Evolutionary conservation across 2,888 invertebrate species (phyloP), one percentile per base, ranked within the genome.

Genomic region (Iphiclides podalirius): DNA sequence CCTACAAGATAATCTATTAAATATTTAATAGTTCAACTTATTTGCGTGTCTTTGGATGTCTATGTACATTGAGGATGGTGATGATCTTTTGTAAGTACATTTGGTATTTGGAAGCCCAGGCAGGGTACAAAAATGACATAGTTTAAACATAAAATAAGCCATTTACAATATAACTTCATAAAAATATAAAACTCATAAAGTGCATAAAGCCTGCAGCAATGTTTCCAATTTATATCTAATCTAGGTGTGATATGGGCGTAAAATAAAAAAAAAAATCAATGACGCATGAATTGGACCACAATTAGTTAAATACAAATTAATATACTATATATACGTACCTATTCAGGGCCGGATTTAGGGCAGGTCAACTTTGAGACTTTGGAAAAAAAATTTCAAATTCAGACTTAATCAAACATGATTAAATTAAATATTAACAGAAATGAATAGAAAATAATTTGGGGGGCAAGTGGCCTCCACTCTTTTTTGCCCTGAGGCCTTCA

Each of bases 101-200:
- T 50, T 50, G 49, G 44, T 50, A 50, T 45, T 35, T 45, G 45
- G 44, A 50, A 50, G 44, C 50, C 40, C 49, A 34, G 17, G 34
- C 28, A 36, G 44, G 50, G 50, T 39, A 50, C n/a, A 13, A 1
- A 33, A 36, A 44, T 43, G 49, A 26, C 34, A 49, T 37, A 33
- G 39, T 38, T 44, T 26, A 44, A 20, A 9, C 33, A 34, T 26
- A 47, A 40, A 47, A 36, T 43, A 46, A 35, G n/a, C 35, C 20
- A 26, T 20, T 44, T 23, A 34, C 31, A 42, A 8, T 37, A 42
- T 42, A 48, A 42, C 9, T 41, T 23, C 20, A 42, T 48, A 37
- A 17, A 48, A 43, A 49, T 38, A 43, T 20, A 44, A n/a, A 43
- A 49, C 49, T 38, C 26, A 49, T 26, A 37, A 8, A 28, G 34